These are phyloP conservation scores for Frieseomelitta varia DNA, from an alignment of 1,140 invertebrate genomes.

Conservation along the genomic window DNA sequence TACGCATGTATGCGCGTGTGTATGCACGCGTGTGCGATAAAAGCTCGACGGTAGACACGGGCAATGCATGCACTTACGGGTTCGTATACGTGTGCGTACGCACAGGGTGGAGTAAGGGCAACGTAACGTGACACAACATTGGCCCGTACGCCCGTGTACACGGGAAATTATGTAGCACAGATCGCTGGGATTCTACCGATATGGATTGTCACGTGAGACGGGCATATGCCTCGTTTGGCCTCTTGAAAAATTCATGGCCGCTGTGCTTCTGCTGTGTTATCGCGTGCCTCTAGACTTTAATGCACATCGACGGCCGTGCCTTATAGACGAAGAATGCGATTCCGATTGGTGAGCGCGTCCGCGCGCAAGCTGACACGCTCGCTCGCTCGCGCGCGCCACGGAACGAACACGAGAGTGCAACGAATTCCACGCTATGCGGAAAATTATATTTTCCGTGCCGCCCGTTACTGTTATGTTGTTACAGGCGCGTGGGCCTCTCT, in stretches of 20 bases:
- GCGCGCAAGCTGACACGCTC: too few relatives aligned
- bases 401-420: conserved; percentile 36
- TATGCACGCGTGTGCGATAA: conserved; percentile 36
- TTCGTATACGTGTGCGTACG: conserved; percentile 23
- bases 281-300: not conserved
- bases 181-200: conserved; percentile 36
- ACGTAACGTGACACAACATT: conserved; percentile 47
- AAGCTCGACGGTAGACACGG: conserved; percentile 38
- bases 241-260: conserved; percentile 36
- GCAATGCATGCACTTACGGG: not conserved
- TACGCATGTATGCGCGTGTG: not conserved
- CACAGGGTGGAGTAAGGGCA: conserved; percentile 46
- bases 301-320: not conserved
- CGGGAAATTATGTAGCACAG: conserved; percentile 41
- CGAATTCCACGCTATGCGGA: conserved; percentile 44
- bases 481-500: conserved; percentile 16
- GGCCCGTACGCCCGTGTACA: conserved; percentile 5
- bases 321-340: not conserved
- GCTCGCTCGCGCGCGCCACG: not conserved
- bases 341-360: not conserved
- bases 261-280: not conserved
- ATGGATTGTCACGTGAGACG: conserved; percentile 38
- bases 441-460: conserved; percentile 29
- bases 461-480: conserved; percentile 35
- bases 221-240: conserved; percentile 15